Percentiles rank a stretch among this genome's conserved stretches.
Evolutionary conservation across 1,140 invertebrate species (phyloP).

Genomic region (Apolygus lucorum): DNA sequence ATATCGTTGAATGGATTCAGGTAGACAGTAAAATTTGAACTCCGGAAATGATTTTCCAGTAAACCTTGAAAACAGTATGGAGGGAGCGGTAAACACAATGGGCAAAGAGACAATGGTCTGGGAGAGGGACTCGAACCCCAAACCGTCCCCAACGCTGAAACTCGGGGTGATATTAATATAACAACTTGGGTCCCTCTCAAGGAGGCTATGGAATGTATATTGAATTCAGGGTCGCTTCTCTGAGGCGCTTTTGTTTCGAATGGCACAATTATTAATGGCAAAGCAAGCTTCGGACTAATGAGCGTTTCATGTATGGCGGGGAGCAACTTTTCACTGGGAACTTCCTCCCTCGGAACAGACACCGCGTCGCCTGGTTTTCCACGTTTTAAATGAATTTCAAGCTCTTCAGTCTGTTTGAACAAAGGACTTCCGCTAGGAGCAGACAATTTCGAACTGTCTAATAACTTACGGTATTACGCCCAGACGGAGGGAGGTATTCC

Average conservation of each 20-base stretch:
- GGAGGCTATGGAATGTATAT: neutral
- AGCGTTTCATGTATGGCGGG: neutral
- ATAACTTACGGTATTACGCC: too few relatives aligned
- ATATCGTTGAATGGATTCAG: too few relatives aligned
- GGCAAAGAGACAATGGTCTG: neutral
- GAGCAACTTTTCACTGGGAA: neutral
- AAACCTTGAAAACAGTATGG: neutral
- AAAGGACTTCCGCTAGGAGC: too few relatives aligned
- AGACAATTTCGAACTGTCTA: too few relatives aligned
- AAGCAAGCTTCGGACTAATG: neutral
- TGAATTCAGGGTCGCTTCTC: neutral
- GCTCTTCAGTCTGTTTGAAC: too few relatives aligned
- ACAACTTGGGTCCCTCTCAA: neutral
- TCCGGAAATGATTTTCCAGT: neutral
- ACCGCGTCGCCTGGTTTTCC: too few relatives aligned
- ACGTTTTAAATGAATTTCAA: too few relatives aligned
- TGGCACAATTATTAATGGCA: neutral
- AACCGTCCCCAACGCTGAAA: neutral
- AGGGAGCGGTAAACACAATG: neutral
- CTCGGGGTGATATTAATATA: neutral
- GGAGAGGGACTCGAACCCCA: too few relatives aligned
- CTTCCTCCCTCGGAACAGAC: too few relatives aligned
- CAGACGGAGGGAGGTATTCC: too few relatives aligned
- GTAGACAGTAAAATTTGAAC: neutral
- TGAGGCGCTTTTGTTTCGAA: neutral